phyloP scores from a whole-genome alignment of 2,797 vertebrate genomes.

The Hydrophis major region DNA sequence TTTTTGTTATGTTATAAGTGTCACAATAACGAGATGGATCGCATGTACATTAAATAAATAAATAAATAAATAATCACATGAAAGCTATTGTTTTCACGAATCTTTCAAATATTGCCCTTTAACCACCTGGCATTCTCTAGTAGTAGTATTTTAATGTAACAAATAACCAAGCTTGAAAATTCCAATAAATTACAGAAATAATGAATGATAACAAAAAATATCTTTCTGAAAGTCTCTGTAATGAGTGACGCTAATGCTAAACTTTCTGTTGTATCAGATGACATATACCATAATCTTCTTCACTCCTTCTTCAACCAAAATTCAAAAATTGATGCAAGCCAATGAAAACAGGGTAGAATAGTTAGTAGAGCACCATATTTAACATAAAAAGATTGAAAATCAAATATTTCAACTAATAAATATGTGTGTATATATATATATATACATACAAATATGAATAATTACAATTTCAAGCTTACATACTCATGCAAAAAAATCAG shows the following conservation, averaged over 20 bases:
- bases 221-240: not conserved
- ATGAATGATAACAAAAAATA: not conserved
- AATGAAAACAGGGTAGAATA: not conserved
- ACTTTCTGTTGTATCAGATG: not conserved
- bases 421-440: not conserved
- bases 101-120: not conserved
- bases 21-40: not conserved
- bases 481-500: not conserved
- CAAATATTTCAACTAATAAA: not conserved
- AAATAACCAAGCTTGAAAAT: not conserved
- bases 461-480: not conserved
- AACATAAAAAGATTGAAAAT: not conserved
- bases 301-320: not conserved
- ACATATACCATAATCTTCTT: not conserved
- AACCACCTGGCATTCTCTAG: not conserved
- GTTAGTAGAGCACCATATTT: not conserved
- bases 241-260: not conserved
- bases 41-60: not conserved
- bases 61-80: not conserved
- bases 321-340: not conserved
- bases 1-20: not conserved
- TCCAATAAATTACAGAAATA: not conserved
- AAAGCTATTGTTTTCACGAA: conserved; percentile 10
- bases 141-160: not conserved
- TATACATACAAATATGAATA: not conserved